Percentiles rank a stretch among this genome's conserved stretches.
Conservation (phyloP, 2,888 invertebrate genomes). For the Enoplolaimus lenunculus region DNA sequence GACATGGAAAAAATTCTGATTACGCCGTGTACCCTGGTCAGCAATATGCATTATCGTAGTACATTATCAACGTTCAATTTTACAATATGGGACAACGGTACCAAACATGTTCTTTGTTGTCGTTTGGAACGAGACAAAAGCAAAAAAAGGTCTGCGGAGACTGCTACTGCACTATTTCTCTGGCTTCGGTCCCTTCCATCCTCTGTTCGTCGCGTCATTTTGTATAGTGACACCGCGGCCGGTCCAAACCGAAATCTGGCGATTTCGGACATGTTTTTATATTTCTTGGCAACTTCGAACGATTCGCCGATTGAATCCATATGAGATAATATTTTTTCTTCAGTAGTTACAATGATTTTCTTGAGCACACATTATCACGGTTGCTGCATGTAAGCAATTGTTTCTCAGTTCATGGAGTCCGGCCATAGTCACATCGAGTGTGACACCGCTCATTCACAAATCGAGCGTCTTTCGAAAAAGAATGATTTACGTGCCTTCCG, state of each 20-base stretch:
- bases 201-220: background rate
- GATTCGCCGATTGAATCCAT: too few species aligned
- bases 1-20: constrained; percentile 4
- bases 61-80: constrained; percentile 2
- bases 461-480: too few species aligned
- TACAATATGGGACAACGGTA: background rate
- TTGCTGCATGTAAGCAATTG: too few species aligned
- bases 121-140: background rate
- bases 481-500: too few species aligned
- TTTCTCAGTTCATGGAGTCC: too few species aligned
- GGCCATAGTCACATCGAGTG: too few species aligned
- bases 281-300: background rate
- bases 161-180: background rate
- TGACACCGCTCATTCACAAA: too few species aligned
- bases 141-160: too few species aligned
- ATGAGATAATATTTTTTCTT: too few species aligned
- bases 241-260: background rate
- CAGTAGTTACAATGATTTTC: too few species aligned
- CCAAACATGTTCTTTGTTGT: background rate
- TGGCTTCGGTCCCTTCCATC: background rate
- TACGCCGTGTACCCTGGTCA: background rate
- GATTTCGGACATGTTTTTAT: background rate
- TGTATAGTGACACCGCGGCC: background rate
- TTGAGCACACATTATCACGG: too few species aligned
- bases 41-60: constrained; percentile 2